Evolutionary conservation across 2,888 invertebrate genomes (phyloP).

Genomic region (Idaea dimidiata): DNA sequence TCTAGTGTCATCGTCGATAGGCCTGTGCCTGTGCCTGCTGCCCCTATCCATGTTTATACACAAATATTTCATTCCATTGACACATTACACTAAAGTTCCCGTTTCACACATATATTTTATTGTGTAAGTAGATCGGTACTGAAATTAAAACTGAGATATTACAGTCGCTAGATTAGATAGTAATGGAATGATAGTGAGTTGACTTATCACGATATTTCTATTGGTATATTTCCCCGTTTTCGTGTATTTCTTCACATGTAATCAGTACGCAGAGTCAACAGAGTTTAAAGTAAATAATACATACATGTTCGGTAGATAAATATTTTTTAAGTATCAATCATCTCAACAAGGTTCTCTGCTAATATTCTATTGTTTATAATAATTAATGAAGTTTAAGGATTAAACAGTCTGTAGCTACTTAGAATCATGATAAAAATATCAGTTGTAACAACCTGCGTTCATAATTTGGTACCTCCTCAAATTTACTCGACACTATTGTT

Average conservation of each 20-base stretch:
- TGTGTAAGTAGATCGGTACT: constrained; percentile 51
- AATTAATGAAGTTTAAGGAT: background rate
- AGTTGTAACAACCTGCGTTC: too few relatives aligned
- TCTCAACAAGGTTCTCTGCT: background rate
- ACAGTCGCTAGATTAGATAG: constrained; percentile 69
- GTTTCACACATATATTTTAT: constrained; percentile 36
- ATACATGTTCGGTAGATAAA: constrained; percentile 3
- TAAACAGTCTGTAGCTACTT: too few relatives aligned
- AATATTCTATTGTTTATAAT: constrained; percentile 4
- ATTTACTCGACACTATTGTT: too few relatives aligned
- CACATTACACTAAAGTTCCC: constrained; percentile 35
- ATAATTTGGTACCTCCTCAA: too few relatives aligned
- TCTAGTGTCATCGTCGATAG: constrained; percentile 68
- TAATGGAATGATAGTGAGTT: constrained; percentile 51
- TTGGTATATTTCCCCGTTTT: constrained; percentile 36
- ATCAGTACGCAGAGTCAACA: constrained; percentile 34
- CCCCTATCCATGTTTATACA: constrained; percentile 32
- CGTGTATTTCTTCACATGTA: constrained; percentile 38
- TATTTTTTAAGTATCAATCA: background rate
- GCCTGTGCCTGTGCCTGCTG: constrained; percentile 46
- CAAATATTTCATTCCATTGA: constrained; percentile 28
- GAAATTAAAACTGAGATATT: constrained; percentile 71
- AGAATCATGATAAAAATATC: too few relatives aligned
- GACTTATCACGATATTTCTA: constrained; percentile 60
- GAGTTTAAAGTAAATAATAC: constrained; percentile 10